Base-by-base conservation (phyloP, 2,888 invertebrate genomes). In the Platycnemis pennipes region DNA sequence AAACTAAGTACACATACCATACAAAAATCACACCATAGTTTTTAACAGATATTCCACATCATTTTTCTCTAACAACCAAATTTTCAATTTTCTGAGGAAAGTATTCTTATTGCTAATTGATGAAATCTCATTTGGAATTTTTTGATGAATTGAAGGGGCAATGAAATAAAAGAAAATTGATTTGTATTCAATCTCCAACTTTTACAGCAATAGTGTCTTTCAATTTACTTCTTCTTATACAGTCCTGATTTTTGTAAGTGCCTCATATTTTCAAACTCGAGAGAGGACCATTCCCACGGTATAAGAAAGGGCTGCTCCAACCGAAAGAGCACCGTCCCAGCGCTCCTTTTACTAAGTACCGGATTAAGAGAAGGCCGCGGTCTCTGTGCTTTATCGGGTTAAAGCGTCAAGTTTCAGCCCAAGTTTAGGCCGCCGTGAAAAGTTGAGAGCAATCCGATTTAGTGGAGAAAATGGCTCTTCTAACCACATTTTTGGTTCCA, bases 291-390 rank as follows among this genome's bases (percentile, higher is more conserved):
- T 69, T 69, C 63, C 91, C 42, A 63, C 26, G n/a, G 22, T 22
- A 91, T 56, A 89, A 89, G 69, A 91, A 91, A 91, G 44, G 63
- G 44, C 44, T n/a, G 63, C 63, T 91, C 42, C 63, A n/a, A 63
- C 56, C 44, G 56, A 53, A 89, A 53, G 26, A 56, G 56, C 4
- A 3, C 31, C 69, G 7, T 69, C 77, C 77, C 37, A 13, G 77
- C 37, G 13, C 37, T 13, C 77, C 8, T 77, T 77, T 63, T 63
- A n/a, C 44, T 91, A 69, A 91, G 91, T n/a, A 91, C 49, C 91
- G 69, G 63, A 91, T 91, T 91, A 91, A 91, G 91, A 44, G n/a
- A 45, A 42, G 91, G 44, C 44, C 91, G 37, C n/a, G 91, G 91
- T 13, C 77, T 16, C 31, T 11, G 77, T 37, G 77, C 77, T 91